A percentile compares a stretch with the other conserved stretches of the same genome.
Evolutionary conservation across 2,888 invertebrate genomes (phyloP).

Genomic region (Limnephilus lunatus): DNA sequence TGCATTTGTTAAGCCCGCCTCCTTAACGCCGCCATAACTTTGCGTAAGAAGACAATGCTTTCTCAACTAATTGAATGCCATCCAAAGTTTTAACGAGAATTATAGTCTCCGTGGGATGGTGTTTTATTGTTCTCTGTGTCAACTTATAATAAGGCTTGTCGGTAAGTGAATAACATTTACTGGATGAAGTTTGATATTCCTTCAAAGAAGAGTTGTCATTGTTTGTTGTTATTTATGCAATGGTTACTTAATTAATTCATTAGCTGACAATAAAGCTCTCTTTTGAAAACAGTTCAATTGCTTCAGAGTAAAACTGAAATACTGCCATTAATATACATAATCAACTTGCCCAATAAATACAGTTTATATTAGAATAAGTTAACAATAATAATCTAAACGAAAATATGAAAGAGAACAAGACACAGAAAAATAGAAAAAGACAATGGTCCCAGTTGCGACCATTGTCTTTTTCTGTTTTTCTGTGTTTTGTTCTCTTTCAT

Average conservation of each 20-base stretch:
- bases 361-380: too few relatives aligned
- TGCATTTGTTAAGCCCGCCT: conserved; percentile 7
- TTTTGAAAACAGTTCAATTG: background rate
- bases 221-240: background rate
- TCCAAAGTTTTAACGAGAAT: conserved; percentile 52
- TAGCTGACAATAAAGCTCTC: background rate
- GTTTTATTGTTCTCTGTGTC: conserved; percentile 33
- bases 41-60: conserved; percentile 41
- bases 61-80: conserved; percentile 48
- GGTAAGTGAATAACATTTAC: background rate
- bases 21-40: conserved; percentile 36
- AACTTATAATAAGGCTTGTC: conserved; percentile 38
- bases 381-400: too few relatives aligned
- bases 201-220: background rate
- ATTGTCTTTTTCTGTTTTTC: too few relatives aligned
- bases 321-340: background rate
- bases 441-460: too few relatives aligned
- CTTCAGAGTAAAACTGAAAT: background rate
- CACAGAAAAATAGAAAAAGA: too few relatives aligned
- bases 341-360: too few relatives aligned
- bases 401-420: too few relatives aligned
- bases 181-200: background rate
- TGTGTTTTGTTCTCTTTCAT: too few relatives aligned
- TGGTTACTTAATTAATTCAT: background rate
- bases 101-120: conserved; percentile 9